Evolutionary conservation across 2,797 vertebrate species (phyloP).

Genomic region (Diglossa cyanea): DNA sequence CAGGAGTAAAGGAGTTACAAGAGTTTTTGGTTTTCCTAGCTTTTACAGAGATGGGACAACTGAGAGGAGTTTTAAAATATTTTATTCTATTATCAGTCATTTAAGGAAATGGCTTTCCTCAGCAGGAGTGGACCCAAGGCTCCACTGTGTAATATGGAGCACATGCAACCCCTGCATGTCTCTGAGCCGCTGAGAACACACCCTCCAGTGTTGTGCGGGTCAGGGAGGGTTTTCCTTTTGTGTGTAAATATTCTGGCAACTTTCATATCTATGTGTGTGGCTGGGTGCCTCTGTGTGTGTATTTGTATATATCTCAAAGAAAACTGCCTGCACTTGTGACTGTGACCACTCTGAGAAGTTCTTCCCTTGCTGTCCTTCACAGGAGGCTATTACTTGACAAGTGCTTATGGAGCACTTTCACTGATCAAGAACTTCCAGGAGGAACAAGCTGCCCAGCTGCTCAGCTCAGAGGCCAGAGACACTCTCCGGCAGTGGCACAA

Average conservation of each 20-base stretch:
- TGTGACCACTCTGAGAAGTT: neutral
- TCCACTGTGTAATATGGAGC: neutral
- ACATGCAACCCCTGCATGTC: neutral
- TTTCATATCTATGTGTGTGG: accelerated
- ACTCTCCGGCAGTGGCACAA: constrained; percentile 95
- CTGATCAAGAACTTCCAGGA: constrained; percentile 98
- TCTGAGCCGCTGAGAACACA: neutral
- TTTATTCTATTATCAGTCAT: neutral
- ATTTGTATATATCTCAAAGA: neutral
- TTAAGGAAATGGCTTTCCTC: neutral
- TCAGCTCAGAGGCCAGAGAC: constrained; percentile 91
- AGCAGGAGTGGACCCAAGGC: neutral
- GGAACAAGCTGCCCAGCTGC: constrained; percentile 90
- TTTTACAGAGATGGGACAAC: neutral
- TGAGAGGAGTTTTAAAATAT: neutral
- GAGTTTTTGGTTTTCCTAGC: neutral
- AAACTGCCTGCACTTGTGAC: neutral
- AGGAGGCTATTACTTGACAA: constrained; percentile 98
- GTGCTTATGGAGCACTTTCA: constrained; percentile 92
- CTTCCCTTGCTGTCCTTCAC: neutral
- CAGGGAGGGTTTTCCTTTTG: neutral
- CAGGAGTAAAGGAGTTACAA: neutral
- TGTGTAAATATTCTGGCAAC: neutral
- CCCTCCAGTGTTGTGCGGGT: neutral
- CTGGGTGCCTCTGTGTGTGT: neutral